phyloP scores from a whole-genome alignment of 1,140 invertebrate genomes.

The Lasioglossum albipes region DNA sequence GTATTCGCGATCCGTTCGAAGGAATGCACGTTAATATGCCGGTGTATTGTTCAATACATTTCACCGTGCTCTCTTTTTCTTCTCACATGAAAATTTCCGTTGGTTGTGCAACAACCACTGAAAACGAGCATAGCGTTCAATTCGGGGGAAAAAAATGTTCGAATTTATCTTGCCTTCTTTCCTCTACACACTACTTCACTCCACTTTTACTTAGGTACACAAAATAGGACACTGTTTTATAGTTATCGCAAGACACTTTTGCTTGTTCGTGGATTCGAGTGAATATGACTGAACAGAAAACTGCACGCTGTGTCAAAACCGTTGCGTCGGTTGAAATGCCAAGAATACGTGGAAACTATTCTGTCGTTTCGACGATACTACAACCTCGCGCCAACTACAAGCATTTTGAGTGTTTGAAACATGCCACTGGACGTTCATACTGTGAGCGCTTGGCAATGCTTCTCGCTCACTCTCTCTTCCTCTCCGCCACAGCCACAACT shows the following conservation, averaged over 20 bases:
- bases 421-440: conserved; percentile 75
- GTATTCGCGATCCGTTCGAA: conserved; percentile 51
- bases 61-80: conserved; percentile 55
- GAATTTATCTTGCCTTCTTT: background rate
- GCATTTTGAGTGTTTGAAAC: conserved; percentile 76
- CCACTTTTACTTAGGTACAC: background rate
- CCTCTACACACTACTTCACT: conserved; percentile 13
- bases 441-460: conserved; percentile 65
- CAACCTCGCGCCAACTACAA: conserved; percentile 71
- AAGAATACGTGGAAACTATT: conserved; percentile 47
- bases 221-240: conserved; percentile 24
- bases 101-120: background rate
- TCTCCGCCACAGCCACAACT: conserved; percentile 11
- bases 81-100: conserved; percentile 25
- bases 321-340: conserved; percentile 7
- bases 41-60: conserved; percentile 43
- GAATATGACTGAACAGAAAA: conserved; percentile 2
- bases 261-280: conserved; percentile 2
- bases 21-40: conserved; percentile 47
- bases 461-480: conserved; percentile 48
- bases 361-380: conserved; percentile 54
- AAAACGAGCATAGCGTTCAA: background rate
- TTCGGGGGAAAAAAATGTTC: conserved; percentile 5
- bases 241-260: conserved; percentile 29
- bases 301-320: background rate